phyloP scores from a whole-genome alignment of 2,797 vertebrate genomes.

The Rachycentron canadum region DNA sequence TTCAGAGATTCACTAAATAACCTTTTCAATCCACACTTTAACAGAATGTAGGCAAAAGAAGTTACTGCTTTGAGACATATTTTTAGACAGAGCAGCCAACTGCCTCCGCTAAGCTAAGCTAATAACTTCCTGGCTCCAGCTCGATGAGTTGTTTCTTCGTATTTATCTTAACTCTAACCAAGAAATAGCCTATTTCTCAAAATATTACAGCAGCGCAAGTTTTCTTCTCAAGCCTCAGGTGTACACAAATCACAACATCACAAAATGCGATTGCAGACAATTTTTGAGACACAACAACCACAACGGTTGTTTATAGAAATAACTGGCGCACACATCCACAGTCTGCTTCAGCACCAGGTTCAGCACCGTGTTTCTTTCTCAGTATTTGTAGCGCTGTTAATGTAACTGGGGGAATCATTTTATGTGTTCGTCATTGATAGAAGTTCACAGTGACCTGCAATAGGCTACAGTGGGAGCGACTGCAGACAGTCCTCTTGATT shows the following conservation, averaged over 20 bases:
- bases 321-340: too few relatives aligned
- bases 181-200: background rate
- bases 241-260: too few relatives aligned
- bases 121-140: background rate
- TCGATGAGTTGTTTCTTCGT: background rate
- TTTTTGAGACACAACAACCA: too few relatives aligned
- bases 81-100: background rate
- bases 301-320: too few relatives aligned
- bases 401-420: background rate
- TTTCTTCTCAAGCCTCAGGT: background rate
- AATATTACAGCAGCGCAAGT: constrained; percentile 1
- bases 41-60: background rate
- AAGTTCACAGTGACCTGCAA: constrained; percentile 16
- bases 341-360: too few relatives aligned
- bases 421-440: background rate
- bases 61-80: background rate
- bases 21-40: background rate
- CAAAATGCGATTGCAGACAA: too few relatives aligned
- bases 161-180: background rate
- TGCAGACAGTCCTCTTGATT: constrained; percentile 23
- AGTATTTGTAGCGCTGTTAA: background rate
- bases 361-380: background rate
- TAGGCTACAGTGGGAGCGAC: background rate
- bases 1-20: background rate
- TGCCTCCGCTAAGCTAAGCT: background rate